Evolutionary conservation across 2,797 vertebrate species (phyloP), one percentile per base, ranked within the genome.

Genomic region (Urophycis tenuis): DNA sequence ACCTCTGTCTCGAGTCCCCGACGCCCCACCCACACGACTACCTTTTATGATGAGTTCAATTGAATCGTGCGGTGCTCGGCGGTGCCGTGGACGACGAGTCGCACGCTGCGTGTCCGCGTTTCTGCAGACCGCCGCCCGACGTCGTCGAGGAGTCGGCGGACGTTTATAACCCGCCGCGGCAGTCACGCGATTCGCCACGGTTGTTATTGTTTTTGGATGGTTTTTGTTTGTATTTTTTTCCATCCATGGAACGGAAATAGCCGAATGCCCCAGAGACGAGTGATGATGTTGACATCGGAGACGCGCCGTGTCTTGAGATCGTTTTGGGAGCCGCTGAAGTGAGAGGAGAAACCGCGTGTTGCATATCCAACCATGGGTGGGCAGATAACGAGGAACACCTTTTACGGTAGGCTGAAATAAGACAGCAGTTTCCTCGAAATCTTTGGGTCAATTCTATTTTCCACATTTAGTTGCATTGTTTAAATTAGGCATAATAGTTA

Each of bases 341-440:
- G 77, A 53, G 77, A 69, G 64, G 64, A 69, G 25, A 36, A 72
- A 77, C 85, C 79, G 87, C 79, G 85, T 84, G 39, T 41, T 41
- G 14, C 22, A 78, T 78, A 84, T 90, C 84, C 88, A 91, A 85
- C 88, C 86, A 97, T 96, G 96, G 96, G 96, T 88, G 95, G 93
- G 91, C 95, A 96, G 93, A 92, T 95, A 88, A 95, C 95, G 81
- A 93, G 94, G 81, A 93, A 88, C 85, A 90, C 91, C 79, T 89
- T 94, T 81, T 95, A 94, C 87, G 96, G 95, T 96, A 94, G 95
- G 95, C 12, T 49, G 31, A 32, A 32, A 22, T 3, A 32, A 72
- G 79, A 80, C 86, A 85, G 89, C 77, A 79, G 72, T 85, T 81
- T 77, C 84, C 83, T 89, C 82, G 64, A 41, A 78, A 81, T 1